Base-by-base conservation (phyloP, 2,113 vertebrate species). In the Forbesichthys papilliferus region DNA sequence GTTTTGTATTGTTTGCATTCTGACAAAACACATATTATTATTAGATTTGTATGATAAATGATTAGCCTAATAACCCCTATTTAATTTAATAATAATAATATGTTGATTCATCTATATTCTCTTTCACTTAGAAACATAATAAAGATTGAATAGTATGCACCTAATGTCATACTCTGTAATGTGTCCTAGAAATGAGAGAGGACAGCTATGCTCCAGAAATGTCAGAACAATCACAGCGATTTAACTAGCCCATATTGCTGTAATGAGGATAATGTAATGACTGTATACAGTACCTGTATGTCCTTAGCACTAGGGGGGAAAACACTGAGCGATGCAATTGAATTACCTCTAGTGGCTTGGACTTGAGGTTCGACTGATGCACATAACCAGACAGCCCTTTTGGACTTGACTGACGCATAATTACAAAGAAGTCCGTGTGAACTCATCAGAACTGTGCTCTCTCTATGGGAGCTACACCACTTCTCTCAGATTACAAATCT, bases 351-450 rank as follows among this genome's bases (percentile, higher is more conserved):
- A 27, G 11, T 61, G 18, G 14, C 20, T 71, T n/a, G 4, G 10
- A 73, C 11, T 64, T 9, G 7, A 61, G n/a, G 20, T 55, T 55
- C n/a, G 18, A 60, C n/a, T 63, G 60, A 68, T 36, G 70, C 59
- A 53, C 13, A 11, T 49, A 61, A 46, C 33, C 3, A 33, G 61
- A 58, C 51, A 13, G 64, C 51, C 61, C 74, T 69, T 36, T 54
- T 47, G 46, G 52, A 47, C 64, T 70, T 75, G 54, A 72, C 13
- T 72, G 75, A 78, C 66, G 58, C 5, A 49, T 66, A 64, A 51
- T 79, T 73, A 68, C 48, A 65, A 65, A 48, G 56, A n/a, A 67
- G 70, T 71, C 64, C 74, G 9, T 48, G 20, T 16, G 18, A 63
- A 53, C 52, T 60, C 66, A 53, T 55, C 33, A 34, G 42, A 56